Evolutionary conservation across 2,888 invertebrate genomes (phyloP).

Genomic region (Drosophila maculinotata): DNA sequence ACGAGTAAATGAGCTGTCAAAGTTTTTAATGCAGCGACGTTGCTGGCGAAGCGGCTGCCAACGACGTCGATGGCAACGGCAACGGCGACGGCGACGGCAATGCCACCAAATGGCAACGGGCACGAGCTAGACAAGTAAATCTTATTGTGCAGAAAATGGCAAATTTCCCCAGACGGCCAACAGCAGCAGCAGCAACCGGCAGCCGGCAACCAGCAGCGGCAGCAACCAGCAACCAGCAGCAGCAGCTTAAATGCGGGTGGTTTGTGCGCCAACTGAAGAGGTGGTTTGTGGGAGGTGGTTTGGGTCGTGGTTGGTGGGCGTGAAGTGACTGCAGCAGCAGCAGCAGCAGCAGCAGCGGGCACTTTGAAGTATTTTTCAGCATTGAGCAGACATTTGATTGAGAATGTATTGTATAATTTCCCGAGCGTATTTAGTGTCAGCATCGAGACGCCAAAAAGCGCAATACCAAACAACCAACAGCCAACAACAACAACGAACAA

Average conservation of each 20-base stretch:
- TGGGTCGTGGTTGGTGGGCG: not conserved
- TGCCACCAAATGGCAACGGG: constrained; percentile 69
- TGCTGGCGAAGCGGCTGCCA: constrained; percentile 51
- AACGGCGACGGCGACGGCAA: constrained; percentile 24
- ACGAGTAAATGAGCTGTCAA: constrained; percentile 82
- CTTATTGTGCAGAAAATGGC: constrained; percentile 84
- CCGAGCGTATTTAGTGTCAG: constrained; percentile 82
- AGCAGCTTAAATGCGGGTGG: constrained; percentile 47
- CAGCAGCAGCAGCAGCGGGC: constrained; percentile 32
- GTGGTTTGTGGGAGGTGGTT: not conserved
- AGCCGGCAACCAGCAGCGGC: constrained; percentile 1
- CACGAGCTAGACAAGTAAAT: constrained; percentile 83
- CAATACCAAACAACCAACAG: constrained; percentile 35
- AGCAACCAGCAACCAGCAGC: constrained; percentile 26
- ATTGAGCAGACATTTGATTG: constrained; percentile 82
- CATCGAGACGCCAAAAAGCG: constrained; percentile 55
- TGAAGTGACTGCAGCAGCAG: constrained; percentile 40
- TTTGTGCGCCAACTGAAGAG: constrained; percentile 5
- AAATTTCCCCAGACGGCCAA: constrained; percentile 83
- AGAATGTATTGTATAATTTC: constrained; percentile 84
- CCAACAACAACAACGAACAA: constrained; percentile 29
- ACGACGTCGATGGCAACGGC: constrained; percentile 25
- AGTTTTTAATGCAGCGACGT: constrained; percentile 79
- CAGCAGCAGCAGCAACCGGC: constrained; percentile 47
- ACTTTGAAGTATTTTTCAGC: constrained; percentile 75